These are phyloP conservation scores for Drusus annulatus DNA, from an alignment of 1,140 invertebrate species.

Conservation along the genomic window DNA sequence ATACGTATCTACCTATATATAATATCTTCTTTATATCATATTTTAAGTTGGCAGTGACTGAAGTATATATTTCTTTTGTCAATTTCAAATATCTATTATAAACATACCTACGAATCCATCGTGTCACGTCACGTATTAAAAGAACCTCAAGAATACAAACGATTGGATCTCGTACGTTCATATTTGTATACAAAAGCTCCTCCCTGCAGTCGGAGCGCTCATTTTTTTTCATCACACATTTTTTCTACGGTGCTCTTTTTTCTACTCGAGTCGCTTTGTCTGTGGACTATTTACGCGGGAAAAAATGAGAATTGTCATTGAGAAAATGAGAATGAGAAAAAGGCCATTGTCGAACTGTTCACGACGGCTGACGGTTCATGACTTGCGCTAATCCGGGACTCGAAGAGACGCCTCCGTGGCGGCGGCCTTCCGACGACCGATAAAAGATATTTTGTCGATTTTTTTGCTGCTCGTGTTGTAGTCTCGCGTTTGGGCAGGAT, in stretches of 20 bases:
- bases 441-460: conserved; percentile 4
- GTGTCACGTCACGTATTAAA: no score
- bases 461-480: neutral
- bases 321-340: no score
- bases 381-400: neutral
- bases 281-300: conserved; percentile 30
- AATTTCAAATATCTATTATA: no score
- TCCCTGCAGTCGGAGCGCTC: neutral
- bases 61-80: no score
- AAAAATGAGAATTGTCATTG: conserved; percentile 25
- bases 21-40: no score
- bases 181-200: neutral
- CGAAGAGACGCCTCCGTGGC: conserved; percentile 16
- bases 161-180: neutral
- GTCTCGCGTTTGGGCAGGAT: neutral
- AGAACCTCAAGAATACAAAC: neutral
- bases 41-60: no score
- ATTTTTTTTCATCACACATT: neutral
- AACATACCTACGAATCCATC: no score
- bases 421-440: conserved; percentile 20
- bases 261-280: neutral
- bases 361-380: conserved; percentile 30
- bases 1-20: no score
- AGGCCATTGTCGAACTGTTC: conserved; percentile 21
- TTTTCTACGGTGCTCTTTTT: no score